phyloP scores from a whole-genome alignment of 2,888 invertebrate species.

The Neoaliturus tenellus region DNA sequence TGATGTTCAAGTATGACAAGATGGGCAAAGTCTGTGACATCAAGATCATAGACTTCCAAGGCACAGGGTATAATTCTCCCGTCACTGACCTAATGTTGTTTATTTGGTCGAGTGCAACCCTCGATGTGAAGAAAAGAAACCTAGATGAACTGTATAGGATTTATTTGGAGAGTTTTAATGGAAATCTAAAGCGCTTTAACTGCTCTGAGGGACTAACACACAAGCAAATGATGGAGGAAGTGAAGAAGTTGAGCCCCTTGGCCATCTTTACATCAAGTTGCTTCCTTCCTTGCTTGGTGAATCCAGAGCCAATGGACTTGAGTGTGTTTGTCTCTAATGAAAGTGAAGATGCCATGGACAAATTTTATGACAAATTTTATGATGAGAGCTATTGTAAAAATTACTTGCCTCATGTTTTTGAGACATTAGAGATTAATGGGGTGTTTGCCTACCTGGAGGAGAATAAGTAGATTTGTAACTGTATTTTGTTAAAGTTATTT shows the following conservation, averaged over 20 bases:
- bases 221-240: not conserved
- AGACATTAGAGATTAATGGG: not conserved
- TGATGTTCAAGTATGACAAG: constrained; percentile 46
- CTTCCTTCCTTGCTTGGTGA: not conserved
- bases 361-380: not conserved
- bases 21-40: not conserved
- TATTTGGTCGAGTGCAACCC: constrained; percentile 23
- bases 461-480: no score
- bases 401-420: not conserved
- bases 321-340: not conserved
- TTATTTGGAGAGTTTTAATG: constrained; percentile 22
- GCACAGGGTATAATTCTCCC: not conserved
- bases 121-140: not conserved
- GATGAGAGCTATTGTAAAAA: not conserved
- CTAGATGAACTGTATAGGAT: not conserved
- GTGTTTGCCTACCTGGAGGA: not conserved
- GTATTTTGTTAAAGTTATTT: no score
- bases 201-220: constrained; percentile 24
- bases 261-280: not conserved
- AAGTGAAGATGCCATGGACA: not conserved
- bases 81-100: constrained; percentile 15
- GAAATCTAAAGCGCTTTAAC: constrained; percentile 11
- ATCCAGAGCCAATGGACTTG: not conserved
- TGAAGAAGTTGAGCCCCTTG: not conserved
- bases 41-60: constrained; percentile 36